phyloP scores from a whole-genome alignment of 2,113 vertebrate genomes.

The Saiga tatarica region DNA sequence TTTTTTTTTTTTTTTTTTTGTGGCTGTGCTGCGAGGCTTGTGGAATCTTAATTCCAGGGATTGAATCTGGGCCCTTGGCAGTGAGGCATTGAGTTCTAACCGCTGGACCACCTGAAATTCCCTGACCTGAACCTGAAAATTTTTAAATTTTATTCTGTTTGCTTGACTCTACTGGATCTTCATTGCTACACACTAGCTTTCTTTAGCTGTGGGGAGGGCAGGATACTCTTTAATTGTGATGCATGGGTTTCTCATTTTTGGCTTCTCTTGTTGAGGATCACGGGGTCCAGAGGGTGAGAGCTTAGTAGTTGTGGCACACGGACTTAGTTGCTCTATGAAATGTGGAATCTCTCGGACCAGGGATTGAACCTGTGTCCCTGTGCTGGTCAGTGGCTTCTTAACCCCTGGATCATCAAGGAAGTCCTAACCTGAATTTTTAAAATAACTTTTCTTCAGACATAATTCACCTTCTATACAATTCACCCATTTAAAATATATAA shows the following conservation, averaged over 20 bases:
- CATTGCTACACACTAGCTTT: background rate
- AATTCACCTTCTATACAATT: background rate
- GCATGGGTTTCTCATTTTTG: background rate
- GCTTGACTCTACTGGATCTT: background rate
- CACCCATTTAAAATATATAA: background rate
- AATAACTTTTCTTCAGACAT: background rate
- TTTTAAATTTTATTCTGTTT: background rate
- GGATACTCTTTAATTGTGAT: background rate
- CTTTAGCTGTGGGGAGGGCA: background rate
- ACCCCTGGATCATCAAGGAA: background rate
- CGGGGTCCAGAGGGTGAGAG: background rate
- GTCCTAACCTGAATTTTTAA: background rate
- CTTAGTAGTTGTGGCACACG: background rate
- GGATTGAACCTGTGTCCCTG: background rate
- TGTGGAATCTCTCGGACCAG: background rate
- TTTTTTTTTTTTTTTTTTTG: accelerated
- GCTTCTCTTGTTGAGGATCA: background rate
- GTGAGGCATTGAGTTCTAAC: background rate
- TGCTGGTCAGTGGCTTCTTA: background rate
- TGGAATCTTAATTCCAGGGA: background rate
- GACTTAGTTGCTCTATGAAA: background rate
- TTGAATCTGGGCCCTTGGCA: background rate
- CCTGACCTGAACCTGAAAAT: background rate
- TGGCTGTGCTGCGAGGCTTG: background rate
- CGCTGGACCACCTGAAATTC: background rate